Conservation (phyloP, 2,888 invertebrate species). For the Cephus spinipes region DNA sequence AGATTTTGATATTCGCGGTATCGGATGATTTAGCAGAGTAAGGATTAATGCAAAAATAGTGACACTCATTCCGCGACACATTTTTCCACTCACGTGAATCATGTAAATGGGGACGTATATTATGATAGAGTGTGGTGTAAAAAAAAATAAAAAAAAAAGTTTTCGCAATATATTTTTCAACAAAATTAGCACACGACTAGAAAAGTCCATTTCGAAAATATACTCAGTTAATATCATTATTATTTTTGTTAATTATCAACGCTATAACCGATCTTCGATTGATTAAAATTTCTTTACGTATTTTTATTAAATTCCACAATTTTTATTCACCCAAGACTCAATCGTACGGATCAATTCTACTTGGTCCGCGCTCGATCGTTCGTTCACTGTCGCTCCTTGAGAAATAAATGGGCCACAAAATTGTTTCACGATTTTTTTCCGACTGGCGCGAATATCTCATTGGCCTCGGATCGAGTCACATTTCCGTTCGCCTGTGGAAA, state of each 20-base stretch:
- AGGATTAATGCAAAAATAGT: background rate
- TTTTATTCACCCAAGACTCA: background rate
- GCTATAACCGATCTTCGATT: background rate
- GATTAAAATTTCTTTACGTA: background rate
- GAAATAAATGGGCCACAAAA: background rate
- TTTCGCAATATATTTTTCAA: background rate
- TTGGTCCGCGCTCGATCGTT: background rate
- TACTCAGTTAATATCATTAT: background rate
- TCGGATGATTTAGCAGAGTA: background rate
- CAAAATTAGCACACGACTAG: background rate
- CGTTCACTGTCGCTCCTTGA: background rate
- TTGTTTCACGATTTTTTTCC: background rate
- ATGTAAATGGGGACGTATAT: background rate
- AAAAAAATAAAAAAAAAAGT: background rate
- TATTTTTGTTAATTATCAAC: background rate
- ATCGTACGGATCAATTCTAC: background rate
- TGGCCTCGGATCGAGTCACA: background rate
- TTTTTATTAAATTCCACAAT: background rate
- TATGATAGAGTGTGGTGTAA: background rate
- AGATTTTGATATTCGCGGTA: background rate
- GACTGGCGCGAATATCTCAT: background rate
- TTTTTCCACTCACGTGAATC: background rate
- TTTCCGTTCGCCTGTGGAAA: background rate
- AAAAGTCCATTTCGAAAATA: background rate
- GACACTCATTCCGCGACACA: background rate